Percentiles rank a stretch among this genome's conserved stretches.
Conservation (phyloP, 2,888 invertebrate genomes). For the Altica lythri region DNA sequence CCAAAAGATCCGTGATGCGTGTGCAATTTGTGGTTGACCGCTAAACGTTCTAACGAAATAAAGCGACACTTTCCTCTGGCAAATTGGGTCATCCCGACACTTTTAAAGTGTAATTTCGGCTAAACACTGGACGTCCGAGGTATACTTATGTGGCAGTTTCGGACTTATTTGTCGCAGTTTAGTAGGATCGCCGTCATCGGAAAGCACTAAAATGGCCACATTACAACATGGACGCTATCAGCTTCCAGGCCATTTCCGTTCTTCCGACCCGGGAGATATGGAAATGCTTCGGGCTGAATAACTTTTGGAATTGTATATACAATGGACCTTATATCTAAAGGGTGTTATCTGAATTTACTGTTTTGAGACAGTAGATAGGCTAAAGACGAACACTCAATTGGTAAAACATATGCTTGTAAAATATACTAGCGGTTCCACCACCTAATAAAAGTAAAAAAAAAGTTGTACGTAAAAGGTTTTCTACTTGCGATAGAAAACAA, state of each 20-base stretch:
- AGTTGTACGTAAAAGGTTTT: too few relatives aligned
- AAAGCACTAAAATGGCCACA: slow-evolving; percentile 24
- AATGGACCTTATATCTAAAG: too few relatives aligned
- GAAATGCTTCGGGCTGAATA: slow-evolving; percentile 9
- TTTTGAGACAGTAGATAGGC: too few relatives aligned
- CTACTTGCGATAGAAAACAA: too few relatives aligned
- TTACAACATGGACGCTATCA: slow-evolving; percentile 24
- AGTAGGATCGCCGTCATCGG: slow-evolving; percentile 22
- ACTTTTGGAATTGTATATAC: too few relatives aligned
- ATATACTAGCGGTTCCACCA: too few relatives aligned
- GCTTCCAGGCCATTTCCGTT: slow-evolving; percentile 27
- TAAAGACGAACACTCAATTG: too few relatives aligned
- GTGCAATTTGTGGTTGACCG: slow-evolving; percentile 14
- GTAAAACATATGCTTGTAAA: too few relatives aligned
- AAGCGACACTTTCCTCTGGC: slow-evolving; percentile 7
- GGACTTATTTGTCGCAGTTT: slow-evolving; percentile 22
- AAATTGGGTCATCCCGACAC: slow-evolving; percentile 26
- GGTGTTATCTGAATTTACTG: too few relatives aligned
- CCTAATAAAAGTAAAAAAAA: too few relatives aligned
- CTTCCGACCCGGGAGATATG: slow-evolving; percentile 20
- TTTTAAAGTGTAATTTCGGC: slow-evolving; percentile 28
- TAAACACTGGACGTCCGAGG: slow-evolving; percentile 21
- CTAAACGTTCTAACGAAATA: slow-evolving; percentile 11
- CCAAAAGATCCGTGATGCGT: slow-evolving; percentile 3
- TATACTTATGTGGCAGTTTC: slow-evolving; percentile 28